Evolutionary conservation across 2,888 invertebrate species (phyloP), one percentile per base, ranked within the genome.

Genomic region (Spodoptera picta): DNA sequence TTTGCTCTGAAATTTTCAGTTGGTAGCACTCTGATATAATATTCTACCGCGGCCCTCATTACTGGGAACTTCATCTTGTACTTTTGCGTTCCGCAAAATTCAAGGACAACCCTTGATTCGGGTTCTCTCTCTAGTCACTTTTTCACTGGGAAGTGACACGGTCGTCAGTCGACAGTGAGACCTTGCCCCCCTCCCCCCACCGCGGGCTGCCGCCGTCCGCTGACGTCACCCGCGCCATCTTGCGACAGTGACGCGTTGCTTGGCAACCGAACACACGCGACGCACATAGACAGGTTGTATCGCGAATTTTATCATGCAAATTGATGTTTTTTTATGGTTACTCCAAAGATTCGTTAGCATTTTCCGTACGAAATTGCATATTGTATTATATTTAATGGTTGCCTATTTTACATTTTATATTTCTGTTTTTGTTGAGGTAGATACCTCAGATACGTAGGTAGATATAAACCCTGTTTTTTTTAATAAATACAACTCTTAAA

Each of bases 211-310:
- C 77, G 74, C 82, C 80, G 87, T 84, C 85, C 80, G 87, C 82
- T 94, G 93, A 94, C 94, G 94, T 93, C 92, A 93, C 79, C 85
- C 81, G 84, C 93, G 94, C 94, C 94, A 94, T 94, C 94, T 94
- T 94, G 93, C 88, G 87, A 86, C 87, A 85, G 81, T 88, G 86
- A 88, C 87, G 87, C 89, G 93, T 94, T 92, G 93, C 94, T 83
- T 85, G 82, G 94, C 93, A 93, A 94, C 93, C 82, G 75, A 83
- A 84, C 82, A 87, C 87, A 86, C 86, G 88, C 87, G 84, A 86
- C 88, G 86, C 86, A 88, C 69, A 56, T 73, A 80, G 77, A 78
- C 77, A 80, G 79, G 77, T 83, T 80, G 78, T 83, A 73, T 77
- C 70, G 71, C 80, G 54, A 72, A 75, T 79, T 61, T 75, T 79